Conservation (phyloP, 2,113 vertebrate species). For the Lucifuga dentata region DNA sequence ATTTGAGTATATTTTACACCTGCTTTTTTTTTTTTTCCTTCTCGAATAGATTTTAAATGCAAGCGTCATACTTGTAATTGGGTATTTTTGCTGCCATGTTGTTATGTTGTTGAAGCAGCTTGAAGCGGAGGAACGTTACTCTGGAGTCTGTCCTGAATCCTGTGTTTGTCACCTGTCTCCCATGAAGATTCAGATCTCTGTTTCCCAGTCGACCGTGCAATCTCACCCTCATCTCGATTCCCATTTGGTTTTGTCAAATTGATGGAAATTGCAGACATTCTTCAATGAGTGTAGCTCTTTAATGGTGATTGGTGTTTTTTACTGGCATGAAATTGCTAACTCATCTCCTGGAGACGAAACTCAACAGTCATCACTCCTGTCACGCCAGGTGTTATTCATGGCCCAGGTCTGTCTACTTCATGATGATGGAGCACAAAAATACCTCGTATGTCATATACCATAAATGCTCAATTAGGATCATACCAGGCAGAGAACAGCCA, state of each 20-base stretch:
- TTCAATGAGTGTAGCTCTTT: conserved; percentile 62
- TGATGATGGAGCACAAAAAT: conserved; percentile 61
- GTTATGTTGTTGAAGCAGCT: too few relatives aligned
- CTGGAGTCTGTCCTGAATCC: conserved; percentile 11
- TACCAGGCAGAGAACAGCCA: conserved; percentile 42
- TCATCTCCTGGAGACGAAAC: conserved; percentile 70
- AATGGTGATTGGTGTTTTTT: conserved; percentile 75
- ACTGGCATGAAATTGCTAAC: conserved; percentile 72
- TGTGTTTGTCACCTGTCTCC: neutral
- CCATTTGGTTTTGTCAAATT: conserved; percentile 67
- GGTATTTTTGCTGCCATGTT: too few relatives aligned
- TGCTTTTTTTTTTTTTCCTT: too few relatives aligned
- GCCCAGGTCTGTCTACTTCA: conserved; percentile 51
- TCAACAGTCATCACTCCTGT: conserved; percentile 75
- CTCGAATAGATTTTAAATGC: too few relatives aligned
- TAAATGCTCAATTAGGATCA: conserved; percentile 64
- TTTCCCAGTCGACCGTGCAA: conserved; percentile 32
- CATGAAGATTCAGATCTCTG: conserved; percentile 27
- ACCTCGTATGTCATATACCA: conserved; percentile 56
- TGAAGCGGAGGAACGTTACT: too few relatives aligned
- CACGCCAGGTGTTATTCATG: conserved; percentile 69
- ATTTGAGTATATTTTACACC: too few relatives aligned
- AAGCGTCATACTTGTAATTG: too few relatives aligned
- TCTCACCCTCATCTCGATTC: conserved; percentile 62
- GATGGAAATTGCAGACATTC: conserved; percentile 68